A percentile compares a stretch with the other conserved stretches of the same genome.
phyloP scores from a whole-genome alignment of 2,113 vertebrate species.

The Phyllostomus discolor region DNA sequence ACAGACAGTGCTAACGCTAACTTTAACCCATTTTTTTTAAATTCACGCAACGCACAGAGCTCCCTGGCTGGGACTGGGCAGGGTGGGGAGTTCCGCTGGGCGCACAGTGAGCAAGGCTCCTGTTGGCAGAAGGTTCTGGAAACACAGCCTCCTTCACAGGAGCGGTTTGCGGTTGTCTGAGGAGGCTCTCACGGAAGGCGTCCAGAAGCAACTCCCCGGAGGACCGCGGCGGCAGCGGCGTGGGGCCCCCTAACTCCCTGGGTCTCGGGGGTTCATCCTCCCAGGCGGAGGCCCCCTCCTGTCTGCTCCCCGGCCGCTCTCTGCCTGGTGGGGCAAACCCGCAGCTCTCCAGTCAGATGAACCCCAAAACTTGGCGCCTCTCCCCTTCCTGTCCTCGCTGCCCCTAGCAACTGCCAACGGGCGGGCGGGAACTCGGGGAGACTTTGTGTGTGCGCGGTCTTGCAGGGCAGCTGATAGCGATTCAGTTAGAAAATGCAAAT shows the following conservation, averaged over 20 bases:
- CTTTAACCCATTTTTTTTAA: no score
- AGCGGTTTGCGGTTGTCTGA: not conserved
- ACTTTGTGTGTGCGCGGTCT: constrained; percentile 77
- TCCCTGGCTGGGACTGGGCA: not conserved
- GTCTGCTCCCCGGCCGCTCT: accelerated
- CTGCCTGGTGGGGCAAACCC: not conserved
- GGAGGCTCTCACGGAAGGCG: not conserved
- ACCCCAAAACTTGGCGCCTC: not conserved
- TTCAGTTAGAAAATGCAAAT: constrained; percentile 89
- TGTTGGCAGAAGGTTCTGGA: not conserved
- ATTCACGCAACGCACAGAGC: no score
- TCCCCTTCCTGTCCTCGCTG: not conserved
- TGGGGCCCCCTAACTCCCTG: not conserved
- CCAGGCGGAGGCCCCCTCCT: accelerated
- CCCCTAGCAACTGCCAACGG: not conserved
- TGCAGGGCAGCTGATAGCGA: constrained; percentile 84
- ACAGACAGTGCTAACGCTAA: not conserved
- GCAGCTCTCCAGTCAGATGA: not conserved
- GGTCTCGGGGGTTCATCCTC: not conserved
- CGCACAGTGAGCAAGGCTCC: not conserved
- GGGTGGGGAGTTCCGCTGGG: no score
- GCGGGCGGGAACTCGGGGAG: constrained; percentile 34
- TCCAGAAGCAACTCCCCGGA: not conserved
- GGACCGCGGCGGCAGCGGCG: accelerated
- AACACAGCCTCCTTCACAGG: not conserved